Percentiles rank a stretch among this genome's conserved stretches.
These are phyloP conservation scores for Dioctria linearis DNA, from an alignment of 2,888 invertebrate genomes.

Conservation along the genomic window DNA sequence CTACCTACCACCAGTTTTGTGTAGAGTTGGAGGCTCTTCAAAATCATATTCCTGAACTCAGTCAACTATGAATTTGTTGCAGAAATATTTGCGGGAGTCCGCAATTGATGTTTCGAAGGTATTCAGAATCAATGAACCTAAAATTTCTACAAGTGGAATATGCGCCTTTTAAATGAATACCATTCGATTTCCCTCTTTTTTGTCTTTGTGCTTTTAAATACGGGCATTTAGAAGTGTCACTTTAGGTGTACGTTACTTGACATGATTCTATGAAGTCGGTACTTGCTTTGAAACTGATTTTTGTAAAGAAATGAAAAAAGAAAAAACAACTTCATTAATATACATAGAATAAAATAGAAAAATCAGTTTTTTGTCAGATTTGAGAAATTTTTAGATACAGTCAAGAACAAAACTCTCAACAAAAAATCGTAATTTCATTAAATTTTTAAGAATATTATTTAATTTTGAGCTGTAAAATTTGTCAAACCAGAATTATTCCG, in stretches of 20 bases:
- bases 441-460: too few species aligned
- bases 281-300: too few species aligned
- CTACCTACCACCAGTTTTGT: background rate
- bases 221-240: conserved; percentile 34
- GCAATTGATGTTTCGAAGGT: conserved; percentile 47
- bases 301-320: too few species aligned
- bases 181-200: conserved; percentile 21
- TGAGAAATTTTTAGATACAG: too few species aligned
- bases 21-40: conserved; percentile 5
- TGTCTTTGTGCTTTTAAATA: background rate
- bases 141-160: background rate
- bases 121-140: conserved; percentile 40
- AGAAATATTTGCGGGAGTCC: conserved; percentile 36
- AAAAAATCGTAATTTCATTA: too few species aligned
- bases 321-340: too few species aligned
- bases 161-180: background rate
- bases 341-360: too few species aligned
- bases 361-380: too few species aligned
- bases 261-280: background rate
- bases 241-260: conserved; percentile 22
- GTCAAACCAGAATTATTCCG: too few species aligned
- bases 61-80: conserved; percentile 40
- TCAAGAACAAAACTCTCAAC: too few species aligned
- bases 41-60: conserved; percentile 15
- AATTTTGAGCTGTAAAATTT: too few species aligned